Evolutionary conservation across 2,888 invertebrate species (phyloP), one percentile per base, ranked within the genome.

Genomic region (Apeira syringaria): DNA sequence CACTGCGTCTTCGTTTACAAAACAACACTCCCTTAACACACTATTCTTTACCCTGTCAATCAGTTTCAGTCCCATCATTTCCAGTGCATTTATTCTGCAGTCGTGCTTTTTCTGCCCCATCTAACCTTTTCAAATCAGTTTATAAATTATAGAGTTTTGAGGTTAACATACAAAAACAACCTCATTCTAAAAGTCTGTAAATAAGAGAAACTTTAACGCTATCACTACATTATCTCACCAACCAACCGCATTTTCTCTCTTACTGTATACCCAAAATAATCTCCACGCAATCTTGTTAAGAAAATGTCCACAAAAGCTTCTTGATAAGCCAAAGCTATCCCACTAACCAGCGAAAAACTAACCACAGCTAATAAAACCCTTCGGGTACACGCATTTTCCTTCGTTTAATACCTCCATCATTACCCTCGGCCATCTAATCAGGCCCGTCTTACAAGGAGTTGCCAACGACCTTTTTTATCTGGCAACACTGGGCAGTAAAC

Each of bases 371-470:
- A 57, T 57, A 57, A 54, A 57, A 54, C 41, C 45, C 33, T 12
- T 10, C 33, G 35, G 32, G 38, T 48, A 53, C 60, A 56, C 50
- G 38, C 43, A 43, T 53, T 54, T n/a, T 44, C 44, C 47, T 57
- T 59, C 64, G 61, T 55, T 67, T 74, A 79, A 74, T 72, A 66
- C 69, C 24, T 50, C 68, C 74, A 65, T 74, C 78, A 79, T 77
- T 78, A 40, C n/a, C n/a, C n/a, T n/a, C 77, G 66, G 65, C 66
- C 80, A 68, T 75, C 77, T 83, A 85, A 85, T 85, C 85, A 81
- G 50, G 35, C 28, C 26, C 33, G 41, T 17, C 43, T 74, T 74
- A 77, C 71, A 76, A 68, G 43, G 46, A 51, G 42, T 52, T 52
- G 53, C 29, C 31, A 31, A 32, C 70, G 74, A 65, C 64, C 72